Base-by-base conservation (phyloP, 2,113 vertebrate species). In the Nerophis lumbriciformis region DNA sequence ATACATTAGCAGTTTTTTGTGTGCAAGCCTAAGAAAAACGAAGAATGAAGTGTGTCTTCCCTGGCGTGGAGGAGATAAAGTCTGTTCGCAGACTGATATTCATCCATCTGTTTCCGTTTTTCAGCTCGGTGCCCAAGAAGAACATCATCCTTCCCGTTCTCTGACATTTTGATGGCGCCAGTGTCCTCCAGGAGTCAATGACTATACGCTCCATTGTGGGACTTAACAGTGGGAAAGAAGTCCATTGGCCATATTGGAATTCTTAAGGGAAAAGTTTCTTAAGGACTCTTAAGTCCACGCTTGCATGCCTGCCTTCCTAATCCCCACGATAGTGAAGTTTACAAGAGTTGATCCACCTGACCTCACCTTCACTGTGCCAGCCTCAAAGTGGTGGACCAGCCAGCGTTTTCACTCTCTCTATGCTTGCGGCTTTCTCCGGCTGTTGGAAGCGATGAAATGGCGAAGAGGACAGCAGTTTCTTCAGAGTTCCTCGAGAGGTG, bases 101-200 rank as follows among this genome's bases (percentile, higher is more conserved):
- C 37, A 61, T 64, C 70, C 66, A 78, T 77, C 66, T 80, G 73
- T 78, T 74, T 83, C 51, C 63, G 56, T 75, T 71, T 63, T 62
- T 65, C 48, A 48, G 14, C 61, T 73, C 15, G 19, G 42, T 21
- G 58, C 4, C 50, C 55, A 61, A 69, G 63, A 53, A 36, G 48
- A 51, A 19, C 19, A 11, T 39, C 57, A 61, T 52, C 48, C 19
- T 35, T 15, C 1, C 6, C 59, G 45, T 15, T 67, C 35, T 45
- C n/a, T 56, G 37, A 50, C 42, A 52, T 39, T 53, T 66, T 44
- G 53, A 15, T 8, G 15, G 4, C 61, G 59, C 38, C 48, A 28
- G 71, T 61, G 63, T 48, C 7, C 50, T 61, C 19, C 9, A 45
- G 9, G 48, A 69, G 37, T 44, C 36, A 35, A 54, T 15, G 52